Evolutionary conservation across 2,113 vertebrate genomes (phyloP).

Genomic region (Clarias gariepinus): DNA sequence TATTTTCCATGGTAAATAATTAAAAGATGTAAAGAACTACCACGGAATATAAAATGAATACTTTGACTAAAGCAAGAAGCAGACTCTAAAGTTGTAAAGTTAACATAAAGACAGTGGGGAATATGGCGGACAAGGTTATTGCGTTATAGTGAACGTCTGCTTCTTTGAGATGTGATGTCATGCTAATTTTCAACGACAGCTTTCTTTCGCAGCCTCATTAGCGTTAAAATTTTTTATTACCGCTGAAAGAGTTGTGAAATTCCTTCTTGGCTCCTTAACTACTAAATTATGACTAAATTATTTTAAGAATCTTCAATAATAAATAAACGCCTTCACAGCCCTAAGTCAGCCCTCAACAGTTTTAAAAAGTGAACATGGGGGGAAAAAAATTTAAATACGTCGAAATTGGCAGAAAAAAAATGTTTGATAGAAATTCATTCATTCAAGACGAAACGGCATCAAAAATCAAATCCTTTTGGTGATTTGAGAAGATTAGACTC

Average conservation of each 20-base stretch:
- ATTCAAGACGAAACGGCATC: neutral
- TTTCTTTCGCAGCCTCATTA: neutral
- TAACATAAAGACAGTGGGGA: neutral
- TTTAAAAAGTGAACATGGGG: neutral
- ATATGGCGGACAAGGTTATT: neutral
- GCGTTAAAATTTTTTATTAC: neutral
- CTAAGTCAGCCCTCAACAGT: neutral
- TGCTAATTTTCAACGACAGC: slow-evolving; percentile 4
- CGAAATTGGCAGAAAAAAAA: neutral
- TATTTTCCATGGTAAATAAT: neutral
- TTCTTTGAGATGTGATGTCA: slow-evolving; percentile 1
- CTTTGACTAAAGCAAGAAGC: neutral
- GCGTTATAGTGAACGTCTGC: neutral
- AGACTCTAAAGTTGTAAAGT: neutral
- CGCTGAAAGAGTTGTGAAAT: slow-evolving; percentile 6
- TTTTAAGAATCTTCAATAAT: slow-evolving; percentile 14
- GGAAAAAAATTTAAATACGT: too few species aligned
- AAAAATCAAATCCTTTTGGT: neutral
- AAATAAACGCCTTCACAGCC: neutral
- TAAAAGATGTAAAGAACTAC: neutral
- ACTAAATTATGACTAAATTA: slow-evolving; percentile 7
- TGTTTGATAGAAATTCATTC: neutral
- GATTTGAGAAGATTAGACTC: neutral
- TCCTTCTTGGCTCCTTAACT: slow-evolving; percentile 5
- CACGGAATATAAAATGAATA: neutral